Percentiles rank a stretch among this genome's conserved stretches.
Conservation (phyloP, 2,888 invertebrate species). For the Adelphocoris suturalis region DNA sequence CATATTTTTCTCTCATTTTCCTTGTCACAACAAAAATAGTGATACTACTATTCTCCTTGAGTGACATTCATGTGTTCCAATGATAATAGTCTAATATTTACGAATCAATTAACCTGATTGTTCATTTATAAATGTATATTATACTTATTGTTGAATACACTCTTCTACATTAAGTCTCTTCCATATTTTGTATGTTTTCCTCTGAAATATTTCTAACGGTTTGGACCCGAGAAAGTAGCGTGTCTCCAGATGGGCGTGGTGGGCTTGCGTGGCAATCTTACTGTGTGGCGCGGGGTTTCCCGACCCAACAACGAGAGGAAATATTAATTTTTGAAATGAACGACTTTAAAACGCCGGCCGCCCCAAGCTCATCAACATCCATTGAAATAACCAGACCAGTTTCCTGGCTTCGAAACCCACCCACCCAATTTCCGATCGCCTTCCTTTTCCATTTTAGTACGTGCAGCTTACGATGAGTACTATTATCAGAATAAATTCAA, state of each 20-base stretch:
- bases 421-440: neutral
- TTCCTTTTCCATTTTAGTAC: neutral
- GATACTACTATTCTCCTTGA: too few species aligned
- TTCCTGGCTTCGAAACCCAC: neutral
- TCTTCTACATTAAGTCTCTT: neutral
- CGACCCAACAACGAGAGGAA: constrained; percentile 39
- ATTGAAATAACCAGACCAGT: constrained; percentile 20
- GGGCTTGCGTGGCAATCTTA: constrained; percentile 36
- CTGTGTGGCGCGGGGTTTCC: neutral
- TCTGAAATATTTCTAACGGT: neutral
- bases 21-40: too few species aligned
- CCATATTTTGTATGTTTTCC: neutral
- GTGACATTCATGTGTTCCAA: too few species aligned
- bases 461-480: too few species aligned
- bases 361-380: constrained; percentile 7
- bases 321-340: constrained; percentile 50
- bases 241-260: constrained; percentile 41
- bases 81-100: too few species aligned
- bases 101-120: too few species aligned
- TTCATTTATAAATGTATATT: too few species aligned
- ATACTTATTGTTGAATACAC: too few species aligned
- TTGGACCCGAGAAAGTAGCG: constrained; percentile 32
- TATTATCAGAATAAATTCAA: too few species aligned
- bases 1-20: too few species aligned
- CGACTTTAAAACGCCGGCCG: constrained; percentile 23